A percentile compares a stretch with the other conserved stretches of the same genome.
Conservation (phyloP, 2,113 vertebrate species). For the Petrocephalus zakoni region DNA sequence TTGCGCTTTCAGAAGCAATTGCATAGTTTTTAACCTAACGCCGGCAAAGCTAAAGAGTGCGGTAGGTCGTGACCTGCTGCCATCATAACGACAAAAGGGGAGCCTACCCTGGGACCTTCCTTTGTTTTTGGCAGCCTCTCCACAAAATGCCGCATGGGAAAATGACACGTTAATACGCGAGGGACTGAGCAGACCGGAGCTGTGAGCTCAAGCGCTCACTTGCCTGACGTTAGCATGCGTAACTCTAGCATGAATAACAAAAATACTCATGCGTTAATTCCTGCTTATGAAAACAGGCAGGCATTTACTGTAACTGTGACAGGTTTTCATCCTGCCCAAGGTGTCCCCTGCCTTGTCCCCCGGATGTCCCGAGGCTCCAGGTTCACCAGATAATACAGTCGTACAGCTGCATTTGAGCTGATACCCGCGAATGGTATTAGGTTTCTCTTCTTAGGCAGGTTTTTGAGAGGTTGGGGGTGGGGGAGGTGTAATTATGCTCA, state of each 20-base stretch:
- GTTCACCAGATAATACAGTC: not conserved
- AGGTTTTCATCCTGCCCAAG: not conserved
- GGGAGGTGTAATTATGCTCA: not conserved
- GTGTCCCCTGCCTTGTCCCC: not conserved
- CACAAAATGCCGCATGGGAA: not conserved
- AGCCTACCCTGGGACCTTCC: not conserved
- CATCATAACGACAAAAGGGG: not conserved
- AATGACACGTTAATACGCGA: not conserved
- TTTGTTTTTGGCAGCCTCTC: not conserved
- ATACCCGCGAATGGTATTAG: not conserved
- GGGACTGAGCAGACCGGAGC: not conserved
- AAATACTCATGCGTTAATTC: not conserved
- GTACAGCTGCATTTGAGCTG: constrained; percentile 1
- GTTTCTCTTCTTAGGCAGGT: not conserved
- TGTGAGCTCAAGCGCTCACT: not conserved
- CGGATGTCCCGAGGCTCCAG: not conserved
- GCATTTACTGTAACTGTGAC: not conserved
- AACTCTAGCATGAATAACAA: not conserved
- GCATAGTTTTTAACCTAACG: not conserved
- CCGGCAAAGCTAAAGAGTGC: not conserved
- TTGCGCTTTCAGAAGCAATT: not conserved
- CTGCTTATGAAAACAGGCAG: not conserved
- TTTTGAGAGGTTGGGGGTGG: not conserved
- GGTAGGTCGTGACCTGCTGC: not conserved
- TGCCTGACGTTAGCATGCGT: not conserved